Evolutionary conservation across 2,888 invertebrate genomes (phyloP), one percentile per base, ranked within the genome.

Genomic region (Octodonta nipae): DNA sequence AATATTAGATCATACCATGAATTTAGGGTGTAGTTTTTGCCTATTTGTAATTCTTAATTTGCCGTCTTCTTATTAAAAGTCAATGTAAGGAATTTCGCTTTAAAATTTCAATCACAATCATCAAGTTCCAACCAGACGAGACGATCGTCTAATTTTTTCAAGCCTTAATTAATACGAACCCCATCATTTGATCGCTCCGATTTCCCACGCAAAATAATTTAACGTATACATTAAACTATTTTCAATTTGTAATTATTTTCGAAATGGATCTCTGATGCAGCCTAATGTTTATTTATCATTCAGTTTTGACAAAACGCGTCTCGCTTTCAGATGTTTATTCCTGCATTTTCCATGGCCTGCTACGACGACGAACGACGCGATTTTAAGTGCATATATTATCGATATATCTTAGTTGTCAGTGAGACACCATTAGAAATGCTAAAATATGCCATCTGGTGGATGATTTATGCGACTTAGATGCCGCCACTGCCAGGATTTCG

Each of bases 391-490:
- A 60, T 61, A 60, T 55, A 58, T 60, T 59, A 58, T 51, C 60
- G 58, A 61, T 61, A 61, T 60, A 60, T 61, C 59, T 60, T 50
- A 45, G 55, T 54, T 54, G 59, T 58, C 58, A 57, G 47, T 55
- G 54, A 57, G 52, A 52, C 54, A 54, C 52, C 58, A 60, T 61
- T 61, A 60, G 53, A 51, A 60, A 61, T 61, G 60, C 60, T 60
- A 61, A 61, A 60, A 60, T 61, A 61, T 61, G 57, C 61, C 61
- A 61, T 60, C 61, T 61, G 61, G 61, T 47, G 54, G 57, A 60
- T 61, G 60, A 61, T 60, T 60, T 60, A 61, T 60, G 32, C 35
- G 40, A 36, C 39, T 45, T 41, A 36, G 37, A 41, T 41, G 42
- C 41, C 40, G 37, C 37, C 39, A 46, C 28, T 32, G 38, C 37